Conservation (phyloP, 2,888 invertebrate genomes). For the Oasisia sp. region DNA sequence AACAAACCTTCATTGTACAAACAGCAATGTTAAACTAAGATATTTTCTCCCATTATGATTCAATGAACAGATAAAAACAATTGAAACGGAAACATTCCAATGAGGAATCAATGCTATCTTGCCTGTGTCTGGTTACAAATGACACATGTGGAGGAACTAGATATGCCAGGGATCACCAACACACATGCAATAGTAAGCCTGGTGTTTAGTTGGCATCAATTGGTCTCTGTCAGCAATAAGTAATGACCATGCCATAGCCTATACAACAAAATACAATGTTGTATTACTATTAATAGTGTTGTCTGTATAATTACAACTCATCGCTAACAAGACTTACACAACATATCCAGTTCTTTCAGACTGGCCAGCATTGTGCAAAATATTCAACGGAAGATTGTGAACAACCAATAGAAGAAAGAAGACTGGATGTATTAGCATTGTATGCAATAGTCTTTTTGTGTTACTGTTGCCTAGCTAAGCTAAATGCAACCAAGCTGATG, state of each 20-base stretch:
- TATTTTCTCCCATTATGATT: not conserved
- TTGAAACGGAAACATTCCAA: not conserved
- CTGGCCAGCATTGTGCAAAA: too few relatives aligned
- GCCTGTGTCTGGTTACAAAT: not conserved
- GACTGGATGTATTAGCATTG: not conserved
- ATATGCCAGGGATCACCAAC: not conserved
- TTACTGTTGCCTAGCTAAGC: not conserved
- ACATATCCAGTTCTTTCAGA: not conserved
- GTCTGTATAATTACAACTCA: not conserved
- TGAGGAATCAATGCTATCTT: not conserved
- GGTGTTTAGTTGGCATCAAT: conserved; percentile 3
- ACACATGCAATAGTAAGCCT: not conserved
- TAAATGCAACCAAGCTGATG: not conserved
- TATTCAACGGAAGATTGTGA: too few relatives aligned
- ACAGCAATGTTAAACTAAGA: not conserved
- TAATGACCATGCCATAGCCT: not conserved
- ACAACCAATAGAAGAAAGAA: too few relatives aligned
- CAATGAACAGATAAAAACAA: not conserved
- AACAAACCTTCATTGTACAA: not conserved
- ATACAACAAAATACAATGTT: not conserved
- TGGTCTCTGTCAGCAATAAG: not conserved
- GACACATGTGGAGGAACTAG: not conserved
- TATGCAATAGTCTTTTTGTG: not conserved
- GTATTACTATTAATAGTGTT: not conserved
- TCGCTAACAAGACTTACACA: not conserved